These are phyloP conservation scores for Buceros bicornis DNA, from an alignment of 2,797 vertebrate species.

Conservation along the genomic window DNA sequence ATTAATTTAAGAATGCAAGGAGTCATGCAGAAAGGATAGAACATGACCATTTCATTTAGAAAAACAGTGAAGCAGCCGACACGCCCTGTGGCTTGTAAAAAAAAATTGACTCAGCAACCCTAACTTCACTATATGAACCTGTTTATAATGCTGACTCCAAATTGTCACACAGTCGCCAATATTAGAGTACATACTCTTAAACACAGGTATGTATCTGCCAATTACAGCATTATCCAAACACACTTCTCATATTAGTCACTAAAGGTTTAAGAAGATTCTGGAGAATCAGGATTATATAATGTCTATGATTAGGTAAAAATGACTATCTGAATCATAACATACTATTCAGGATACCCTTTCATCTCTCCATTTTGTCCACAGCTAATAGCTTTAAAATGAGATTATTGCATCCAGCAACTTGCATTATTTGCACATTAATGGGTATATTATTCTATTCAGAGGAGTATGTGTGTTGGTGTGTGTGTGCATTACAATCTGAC, in stretches of 20 bases:
- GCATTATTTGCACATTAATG: neutral
- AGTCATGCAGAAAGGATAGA: neutral
- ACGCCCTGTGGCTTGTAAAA: neutral
- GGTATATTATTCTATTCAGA: neutral
- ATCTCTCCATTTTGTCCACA: neutral
- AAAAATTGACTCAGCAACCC: neutral
- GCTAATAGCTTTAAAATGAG: neutral
- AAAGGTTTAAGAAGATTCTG: neutral
- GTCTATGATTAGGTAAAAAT: neutral
- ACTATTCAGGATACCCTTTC: neutral
- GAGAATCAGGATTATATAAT: neutral
- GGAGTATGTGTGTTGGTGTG: rapidly evolving
- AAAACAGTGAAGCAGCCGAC: neutral
- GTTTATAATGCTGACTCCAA: neutral
- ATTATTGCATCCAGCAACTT: neutral
- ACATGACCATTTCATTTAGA: neutral
- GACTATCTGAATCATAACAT: rapidly evolving
- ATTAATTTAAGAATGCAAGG: neutral
- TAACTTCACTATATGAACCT: neutral
- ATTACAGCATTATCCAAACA: neutral
- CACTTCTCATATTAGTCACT: neutral
- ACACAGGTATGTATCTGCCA: neutral
- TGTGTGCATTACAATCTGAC: neutral
- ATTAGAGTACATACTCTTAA: neutral
- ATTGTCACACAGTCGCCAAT: neutral